Percentiles rank a stretch among this genome's conserved stretches.
Conservation (phyloP, 35 echinoderm and acorn worm genomes). For the Ophiothrix spiculata region DNA sequence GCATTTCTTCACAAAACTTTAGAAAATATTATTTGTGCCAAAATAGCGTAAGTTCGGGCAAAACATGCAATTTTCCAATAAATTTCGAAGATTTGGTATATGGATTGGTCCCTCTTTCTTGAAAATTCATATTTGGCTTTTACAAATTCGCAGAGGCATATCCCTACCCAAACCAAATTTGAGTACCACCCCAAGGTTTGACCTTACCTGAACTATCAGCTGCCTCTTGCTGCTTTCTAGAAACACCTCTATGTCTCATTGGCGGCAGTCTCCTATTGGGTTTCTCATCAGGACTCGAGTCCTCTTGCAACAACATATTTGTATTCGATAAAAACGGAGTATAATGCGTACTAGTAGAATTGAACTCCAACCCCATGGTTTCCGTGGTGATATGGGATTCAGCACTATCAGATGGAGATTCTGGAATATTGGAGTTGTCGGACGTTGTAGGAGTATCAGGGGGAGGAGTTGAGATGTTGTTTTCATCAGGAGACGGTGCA, state of each 20-base stretch:
- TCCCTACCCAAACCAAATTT: too few relatives aligned
- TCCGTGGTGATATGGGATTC: constrained; percentile 9
- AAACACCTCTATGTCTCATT: constrained; percentile 1
- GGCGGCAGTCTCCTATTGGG: constrained; percentile 6
- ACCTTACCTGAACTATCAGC: not conserved
- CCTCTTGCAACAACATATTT: constrained; percentile 83
- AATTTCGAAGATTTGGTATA: too few relatives aligned
- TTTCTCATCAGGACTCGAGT: constrained; percentile 85
- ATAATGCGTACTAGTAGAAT: constrained; percentile 66
- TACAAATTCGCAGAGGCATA: not conserved
- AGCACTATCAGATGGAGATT: constrained; percentile 33
- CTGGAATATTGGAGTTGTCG: constrained; percentile 37
- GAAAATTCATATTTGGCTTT: not conserved
- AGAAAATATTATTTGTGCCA: too few relatives aligned
- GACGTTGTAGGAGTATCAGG: constrained; percentile 43
- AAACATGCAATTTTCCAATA: too few relatives aligned
- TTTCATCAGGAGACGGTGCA: constrained; percentile 37
- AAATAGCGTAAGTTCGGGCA: too few relatives aligned
- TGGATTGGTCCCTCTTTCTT: too few relatives aligned
- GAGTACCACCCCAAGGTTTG: too few relatives aligned
- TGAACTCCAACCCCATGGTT: constrained; percentile 33
- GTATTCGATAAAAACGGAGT: constrained; percentile 84
- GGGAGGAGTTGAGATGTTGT: constrained; percentile 19
- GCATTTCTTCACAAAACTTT: too few relatives aligned
- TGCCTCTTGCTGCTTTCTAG: not conserved